phyloP scores from a whole-genome alignment of 2,888 invertebrate genomes.

The Strigamia maritima region DNA sequence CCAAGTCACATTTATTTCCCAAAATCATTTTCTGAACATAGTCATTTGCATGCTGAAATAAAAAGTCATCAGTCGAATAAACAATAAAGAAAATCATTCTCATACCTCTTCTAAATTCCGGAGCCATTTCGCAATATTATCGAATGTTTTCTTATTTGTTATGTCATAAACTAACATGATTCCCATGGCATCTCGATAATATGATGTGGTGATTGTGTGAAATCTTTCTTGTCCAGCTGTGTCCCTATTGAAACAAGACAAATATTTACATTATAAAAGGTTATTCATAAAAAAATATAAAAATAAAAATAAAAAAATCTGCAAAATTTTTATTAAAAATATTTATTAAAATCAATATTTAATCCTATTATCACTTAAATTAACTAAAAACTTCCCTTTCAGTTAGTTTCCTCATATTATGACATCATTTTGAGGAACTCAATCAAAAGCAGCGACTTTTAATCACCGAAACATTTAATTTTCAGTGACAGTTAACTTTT shows the following conservation, averaged over 20 bases:
- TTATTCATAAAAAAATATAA: conserved; percentile 37
- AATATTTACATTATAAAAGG: neutral
- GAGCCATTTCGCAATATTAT: conserved; percentile 97
- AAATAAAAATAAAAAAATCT: neutral
- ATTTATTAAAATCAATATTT: too few relatives aligned
- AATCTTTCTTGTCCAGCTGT: conserved; percentile 97
- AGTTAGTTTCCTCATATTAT: too few relatives aligned
- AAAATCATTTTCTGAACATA: conserved; percentile 98
- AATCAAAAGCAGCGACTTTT: too few relatives aligned
- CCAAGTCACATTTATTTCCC: conserved; percentile 98
- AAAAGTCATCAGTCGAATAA: too few relatives aligned
- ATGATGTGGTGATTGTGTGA: conserved; percentile 97
- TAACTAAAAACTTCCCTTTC: neutral
- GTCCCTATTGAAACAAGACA: conserved; percentile 57
- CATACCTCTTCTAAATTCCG: conserved; percentile 92
- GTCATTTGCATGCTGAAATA: conserved; percentile 84
- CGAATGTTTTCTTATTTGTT: conserved; percentile 94
- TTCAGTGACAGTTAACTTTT: too few relatives aligned
- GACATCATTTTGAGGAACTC: too few relatives aligned
- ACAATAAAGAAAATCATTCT: too few relatives aligned
- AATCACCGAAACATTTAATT: too few relatives aligned
- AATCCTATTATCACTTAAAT: too few relatives aligned
- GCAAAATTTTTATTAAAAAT: too few relatives aligned
- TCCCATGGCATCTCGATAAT: conserved; percentile 97
- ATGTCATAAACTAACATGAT: conserved; percentile 94